Base-by-base conservation (phyloP, 2,113 vertebrate species). In the Datnioides undecimradiatus region DNA sequence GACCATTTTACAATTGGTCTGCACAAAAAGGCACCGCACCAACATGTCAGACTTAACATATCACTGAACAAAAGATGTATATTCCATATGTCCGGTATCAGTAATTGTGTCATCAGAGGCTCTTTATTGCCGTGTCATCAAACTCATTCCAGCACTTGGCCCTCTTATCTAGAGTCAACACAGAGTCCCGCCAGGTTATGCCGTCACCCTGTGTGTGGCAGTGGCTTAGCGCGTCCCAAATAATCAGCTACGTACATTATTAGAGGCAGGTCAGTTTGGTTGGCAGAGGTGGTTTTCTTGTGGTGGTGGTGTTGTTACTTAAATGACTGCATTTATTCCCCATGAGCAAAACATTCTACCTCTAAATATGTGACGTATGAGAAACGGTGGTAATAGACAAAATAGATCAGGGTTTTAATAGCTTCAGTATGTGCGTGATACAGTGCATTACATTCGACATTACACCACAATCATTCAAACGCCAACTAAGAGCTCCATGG, bases 101-200 rank as follows among this genome's bases (percentile, higher is more conserved):
- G n/a, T n/a, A n/a, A n/a, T n/a, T n/a, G n/a, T n/a, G n/a, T n/a
- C n/a, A n/a, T 52, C 81, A 78, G 49, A 2, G 2, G 14, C 16
- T 66, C 38, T 69, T 79, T 83, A 90, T 79, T 88, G 68, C 66
- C 33, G 16, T 21, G 54, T 62, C 46, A 70, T 84, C 48, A 69
- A 87, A 57, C 31, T 87, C 79, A 87, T 87, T 82, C 75, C 83
- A 77, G 9, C 64, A 66, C 76, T 67, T 19, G 0, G 25, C 27
- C 46, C n/a, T 79, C 70, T 91, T 91, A 91, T 91, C 89, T 87
- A 27, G 33, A 73, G 87, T 92, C 86, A 92, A 85, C 76, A 88
- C 1, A 76, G 46, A 17, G 2, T 16, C 23, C 19, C 21, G 71
- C 85, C 83, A 84, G 6, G 25, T 12, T n/a, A 43, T 14, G 10